phyloP scores from a whole-genome alignment of 2,888 invertebrate species.

The Cyrtodaria siliqua region DNA sequence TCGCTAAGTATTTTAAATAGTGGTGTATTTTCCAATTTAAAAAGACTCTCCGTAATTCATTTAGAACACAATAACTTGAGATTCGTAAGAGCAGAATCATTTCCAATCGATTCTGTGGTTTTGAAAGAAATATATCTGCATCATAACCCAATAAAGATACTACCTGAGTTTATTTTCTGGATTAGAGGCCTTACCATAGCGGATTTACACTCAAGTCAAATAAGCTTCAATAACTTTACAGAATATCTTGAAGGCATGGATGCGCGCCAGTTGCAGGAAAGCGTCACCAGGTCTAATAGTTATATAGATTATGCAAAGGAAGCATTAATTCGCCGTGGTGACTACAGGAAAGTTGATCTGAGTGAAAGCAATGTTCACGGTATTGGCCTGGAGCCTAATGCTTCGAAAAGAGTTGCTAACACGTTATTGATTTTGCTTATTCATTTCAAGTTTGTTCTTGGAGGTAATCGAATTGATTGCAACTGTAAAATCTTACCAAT shows the following conservation, averaged over 20 bases:
- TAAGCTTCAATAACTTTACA: conserved; percentile 30
- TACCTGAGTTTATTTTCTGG: conserved; percentile 5
- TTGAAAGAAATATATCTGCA: neutral
- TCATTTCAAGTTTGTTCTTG: conserved; percentile 55
- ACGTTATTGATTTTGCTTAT: conserved; percentile 31
- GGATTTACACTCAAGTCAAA: conserved; percentile 32
- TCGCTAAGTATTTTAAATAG: neutral
- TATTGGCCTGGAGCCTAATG: neutral
- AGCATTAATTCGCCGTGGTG: conserved; percentile 5
- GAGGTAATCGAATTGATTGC: conserved; percentile 48
- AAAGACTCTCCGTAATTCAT: conserved; percentile 10
- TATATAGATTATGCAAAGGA: conserved; percentile 15
- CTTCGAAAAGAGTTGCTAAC: neutral
- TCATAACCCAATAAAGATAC: neutral
- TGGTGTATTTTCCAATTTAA: conserved; percentile 17
- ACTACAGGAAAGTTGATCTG: conserved; percentile 27
- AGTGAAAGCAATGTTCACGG: conserved; percentile 1
- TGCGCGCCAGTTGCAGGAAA: neutral
- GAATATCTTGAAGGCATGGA: conserved; percentile 21
- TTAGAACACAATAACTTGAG: conserved; percentile 17
- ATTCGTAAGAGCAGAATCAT: neutral
- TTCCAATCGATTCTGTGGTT: neutral
- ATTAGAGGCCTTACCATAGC: conserved; percentile 18
- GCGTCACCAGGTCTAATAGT: conserved; percentile 30
- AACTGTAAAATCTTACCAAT: conserved; percentile 41